These are phyloP conservation scores for Ophion ventricosus DNA, from an alignment of 2,888 invertebrate genomes.

Conservation along the genomic window DNA sequence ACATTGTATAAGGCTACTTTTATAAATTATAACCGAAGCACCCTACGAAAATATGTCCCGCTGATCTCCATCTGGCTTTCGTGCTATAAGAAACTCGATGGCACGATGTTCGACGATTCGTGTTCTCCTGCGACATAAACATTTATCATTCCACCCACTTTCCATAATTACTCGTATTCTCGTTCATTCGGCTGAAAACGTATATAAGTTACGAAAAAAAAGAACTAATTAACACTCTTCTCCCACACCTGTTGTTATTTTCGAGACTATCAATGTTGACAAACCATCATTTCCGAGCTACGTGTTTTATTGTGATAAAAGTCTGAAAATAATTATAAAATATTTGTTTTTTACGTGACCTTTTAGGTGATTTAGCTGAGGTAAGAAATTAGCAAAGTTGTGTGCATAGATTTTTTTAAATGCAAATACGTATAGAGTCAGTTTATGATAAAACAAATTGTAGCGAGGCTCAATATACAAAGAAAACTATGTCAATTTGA, in stretches of 20 bases:
- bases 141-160: constrained; percentile 10
- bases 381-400: too few species aligned
- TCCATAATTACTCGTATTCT: constrained; percentile 8
- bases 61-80: constrained; percentile 36
- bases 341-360: too few species aligned
- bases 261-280: not conserved
- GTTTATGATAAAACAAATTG: too few species aligned
- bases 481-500: too few species aligned
- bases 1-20: constrained; percentile 55
- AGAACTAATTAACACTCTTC: not conserved
- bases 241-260: not conserved
- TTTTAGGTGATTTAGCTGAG: too few species aligned
- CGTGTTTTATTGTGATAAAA: not conserved
- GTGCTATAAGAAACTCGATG: constrained; percentile 21
- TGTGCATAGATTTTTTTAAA: too few species aligned
- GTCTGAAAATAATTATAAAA: too few species aligned
- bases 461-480: too few species aligned
- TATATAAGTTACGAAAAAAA: not conserved
- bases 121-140: constrained; percentile 18
- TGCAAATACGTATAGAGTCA: too few species aligned
- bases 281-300: not conserved
- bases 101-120: constrained; percentile 31
- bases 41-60: constrained; percentile 34
- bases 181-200: not conserved
- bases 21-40: constrained; percentile 45